phyloP scores from a whole-genome alignment of 2,888 invertebrate genomes.

The Hartigia nigra region DNA sequence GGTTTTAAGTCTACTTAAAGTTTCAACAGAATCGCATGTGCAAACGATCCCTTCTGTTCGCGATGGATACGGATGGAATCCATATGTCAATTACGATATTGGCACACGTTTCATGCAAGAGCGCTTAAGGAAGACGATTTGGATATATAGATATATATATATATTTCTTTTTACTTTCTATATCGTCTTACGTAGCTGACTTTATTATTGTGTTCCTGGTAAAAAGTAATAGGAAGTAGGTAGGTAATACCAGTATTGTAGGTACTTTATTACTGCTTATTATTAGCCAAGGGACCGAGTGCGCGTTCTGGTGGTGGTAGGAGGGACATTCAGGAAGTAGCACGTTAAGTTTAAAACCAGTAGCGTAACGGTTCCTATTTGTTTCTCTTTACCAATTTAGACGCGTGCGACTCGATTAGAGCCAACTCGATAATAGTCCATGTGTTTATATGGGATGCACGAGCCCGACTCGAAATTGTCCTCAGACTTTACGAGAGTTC shows the following conservation, averaged over 20 bases:
- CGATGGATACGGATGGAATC: neutral
- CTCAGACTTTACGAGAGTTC: neutral
- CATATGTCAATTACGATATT: too few relatives aligned
- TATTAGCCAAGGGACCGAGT: constrained; percentile 25
- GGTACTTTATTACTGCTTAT: constrained; percentile 21
- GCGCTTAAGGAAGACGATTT: too few relatives aligned
- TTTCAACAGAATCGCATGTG: neutral
- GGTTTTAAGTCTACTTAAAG: neutral
- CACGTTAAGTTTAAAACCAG: constrained; percentile 13
- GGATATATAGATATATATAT: neutral
- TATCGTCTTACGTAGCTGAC: neutral
- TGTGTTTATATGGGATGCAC: constrained; percentile 15
- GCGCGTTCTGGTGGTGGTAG: constrained; percentile 3
- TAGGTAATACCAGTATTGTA: neutral
- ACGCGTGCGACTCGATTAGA: constrained; percentile 46
- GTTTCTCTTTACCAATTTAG: constrained; percentile 41
- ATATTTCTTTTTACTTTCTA: constrained; percentile 26
- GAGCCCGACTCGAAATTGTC: neutral
- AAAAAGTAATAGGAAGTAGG: neutral
- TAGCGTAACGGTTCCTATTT: constrained; percentile 34
- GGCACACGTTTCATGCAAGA: too few relatives aligned
- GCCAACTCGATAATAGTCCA: constrained; percentile 42
- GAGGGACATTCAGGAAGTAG: constrained; percentile 4
- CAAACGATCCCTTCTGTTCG: neutral
- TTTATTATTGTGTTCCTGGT: neutral